phyloP scores from a whole-genome alignment of 37 sponge, comb jelly and placozoan species.

The Ephydatia muelleri region DNA sequence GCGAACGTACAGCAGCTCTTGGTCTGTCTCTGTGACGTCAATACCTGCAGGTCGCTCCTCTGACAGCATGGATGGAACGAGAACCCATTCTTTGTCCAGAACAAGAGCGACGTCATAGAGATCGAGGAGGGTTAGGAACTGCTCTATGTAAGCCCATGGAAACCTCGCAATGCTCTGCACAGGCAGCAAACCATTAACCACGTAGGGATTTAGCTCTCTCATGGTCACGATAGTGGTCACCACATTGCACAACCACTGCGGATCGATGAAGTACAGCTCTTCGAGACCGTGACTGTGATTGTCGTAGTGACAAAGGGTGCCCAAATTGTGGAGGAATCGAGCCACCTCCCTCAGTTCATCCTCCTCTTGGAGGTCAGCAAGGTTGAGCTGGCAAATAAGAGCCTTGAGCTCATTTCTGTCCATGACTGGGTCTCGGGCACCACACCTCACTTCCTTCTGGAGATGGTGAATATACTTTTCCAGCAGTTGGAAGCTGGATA shows the following conservation, averaged over 20 bases:
- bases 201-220: slow-evolving; percentile 78
- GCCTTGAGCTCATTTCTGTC: slow-evolving; percentile 63
- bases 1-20: slow-evolving; percentile 28
- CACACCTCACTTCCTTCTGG: slow-evolving; percentile 59
- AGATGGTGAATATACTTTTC: slow-evolving; percentile 64
- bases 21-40: background rate
- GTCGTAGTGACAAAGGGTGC: slow-evolving; percentile 86
- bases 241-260: slow-evolving; percentile 90
- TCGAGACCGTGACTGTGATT: slow-evolving; percentile 75
- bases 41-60: slow-evolving; percentile 44
- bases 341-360: slow-evolving; percentile 81
- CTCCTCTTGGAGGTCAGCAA: slow-evolving; percentile 72
- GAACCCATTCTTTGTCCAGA: slow-evolving; percentile 74
- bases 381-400: slow-evolving; percentile 58
- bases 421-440: slow-evolving; percentile 71
- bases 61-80: slow-evolving; percentile 89
- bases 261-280: slow-evolving; percentile 88
- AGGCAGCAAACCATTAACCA: slow-evolving; percentile 72
- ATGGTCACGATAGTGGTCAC: slow-evolving; percentile 84
- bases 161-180: slow-evolving; percentile 60
- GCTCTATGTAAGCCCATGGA: slow-evolving; percentile 74
- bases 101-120: slow-evolving; percentile 88
- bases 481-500: slow-evolving; percentile 85
- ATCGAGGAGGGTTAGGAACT: slow-evolving; percentile 79
- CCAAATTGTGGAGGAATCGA: slow-evolving; percentile 81